Base-by-base conservation (phyloP, 1,140 invertebrate species). In the Goniozus legneri region DNA sequence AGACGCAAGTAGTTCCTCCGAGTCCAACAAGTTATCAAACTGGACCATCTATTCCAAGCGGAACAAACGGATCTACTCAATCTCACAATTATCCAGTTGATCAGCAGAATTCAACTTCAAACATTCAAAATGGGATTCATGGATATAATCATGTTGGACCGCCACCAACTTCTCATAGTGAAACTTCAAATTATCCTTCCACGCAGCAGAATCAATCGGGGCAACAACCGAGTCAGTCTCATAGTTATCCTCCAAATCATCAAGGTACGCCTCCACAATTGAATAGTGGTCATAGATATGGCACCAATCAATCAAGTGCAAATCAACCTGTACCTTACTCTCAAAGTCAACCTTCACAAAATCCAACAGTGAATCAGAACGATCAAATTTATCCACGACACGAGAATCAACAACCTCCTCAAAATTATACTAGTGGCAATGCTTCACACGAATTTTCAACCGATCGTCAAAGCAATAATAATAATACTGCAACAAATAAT, bases 361-460 rank as follows among this genome's bases (percentile, higher is more conserved):
- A 41, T 7, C 15, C 62, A 7, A 36, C 51, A 0, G 24, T 71
- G 3, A 52, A 47, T 50, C 62, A 62, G 43, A 65, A 41, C 3
- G 67, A 66, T 15, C 67, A 59, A 15, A 42, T 64, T 3, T 73
- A 65, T 46, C 39, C 55, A 0, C 52, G 64, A 20, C n/a, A 40
- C 1, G 64, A 71, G 34, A 24, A 49, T 31, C 56, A 55, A 21
- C 60, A 58, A 24, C 58, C 46, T 47, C 35, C 48, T 13, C 67
- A 63, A 35, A 66, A 50, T 50, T 71, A 69, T 35, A 1, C 34
- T 52, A 8, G 45, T 54, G 3, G n/a, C 60, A 8, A 53, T 19
- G 27, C 37, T 53, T 10, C 31, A 44, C 64, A 61, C 8, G 54
- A 58, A 33, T 68, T 65, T 52, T 32, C 58, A n/a, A 46, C 48